Base-by-base conservation (phyloP, 2,888 invertebrate species). In the Tupiocoris notatus region DNA sequence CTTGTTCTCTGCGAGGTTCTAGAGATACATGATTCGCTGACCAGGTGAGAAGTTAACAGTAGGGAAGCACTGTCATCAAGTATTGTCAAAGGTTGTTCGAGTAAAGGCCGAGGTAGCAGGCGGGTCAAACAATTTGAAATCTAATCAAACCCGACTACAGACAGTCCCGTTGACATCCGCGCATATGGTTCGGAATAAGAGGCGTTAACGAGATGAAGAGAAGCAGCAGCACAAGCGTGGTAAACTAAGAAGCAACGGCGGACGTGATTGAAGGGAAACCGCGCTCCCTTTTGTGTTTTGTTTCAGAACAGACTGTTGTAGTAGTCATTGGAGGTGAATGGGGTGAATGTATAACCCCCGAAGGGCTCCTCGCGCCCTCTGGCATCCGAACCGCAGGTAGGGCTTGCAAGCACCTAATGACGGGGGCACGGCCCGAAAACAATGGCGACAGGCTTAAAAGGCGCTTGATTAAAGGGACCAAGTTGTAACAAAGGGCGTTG, bases 391-490 rank as follows among this genome's bases (percentile, higher is more conserved):
- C 39, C 39, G 39, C 39, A 39, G 39, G 39, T 39, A 39, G 39
- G 39, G 39, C 39, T 39, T 12, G 12, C 39, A 39, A 39, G 23
- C 25, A 24, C 59, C 70, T 70, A 70, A 70, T 70, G 70, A 70
- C 57, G 70, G 70, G 70, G 70, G 59, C 57, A 24, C 24, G 70
- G 20, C 70, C 21, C 70, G 39, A 61, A 70, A 70, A 70, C 70
- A 70, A 70, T 70, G 70, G 70, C 58, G 70, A 70, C 22, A 24
- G 25, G 24, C 25, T 58, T 70, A 70, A 70, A 70, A 70, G 70
- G 70, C 70, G 70, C 70, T 70, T 70, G 70, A 70, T 70, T 70
- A 70, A 70, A 70, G 70, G 68, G 70, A 67, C 70, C 59, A 23
- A 70, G 67, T 54, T 18, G 23, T 18, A 70, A 70, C 70, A 70